These are phyloP conservation scores for Lamellibrachia columna DNA, from an alignment of 2,888 invertebrate species.

Conservation along the genomic window DNA sequence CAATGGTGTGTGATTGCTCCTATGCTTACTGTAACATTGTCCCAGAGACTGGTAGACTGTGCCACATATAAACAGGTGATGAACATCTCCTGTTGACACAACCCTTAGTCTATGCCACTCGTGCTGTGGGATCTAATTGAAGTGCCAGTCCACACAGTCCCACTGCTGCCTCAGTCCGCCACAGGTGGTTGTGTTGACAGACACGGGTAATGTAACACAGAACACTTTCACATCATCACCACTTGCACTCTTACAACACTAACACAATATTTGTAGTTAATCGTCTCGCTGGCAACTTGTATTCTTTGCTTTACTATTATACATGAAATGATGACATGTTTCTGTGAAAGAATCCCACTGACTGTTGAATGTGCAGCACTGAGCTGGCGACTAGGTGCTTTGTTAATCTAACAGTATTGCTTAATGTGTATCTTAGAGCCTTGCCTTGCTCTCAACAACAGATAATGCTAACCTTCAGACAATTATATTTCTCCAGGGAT, in stretches of 20 bases:
- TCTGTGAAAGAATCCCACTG: background rate
- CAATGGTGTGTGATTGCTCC: background rate
- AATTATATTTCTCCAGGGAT: background rate
- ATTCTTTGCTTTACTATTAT: background rate
- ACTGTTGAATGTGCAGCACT: background rate
- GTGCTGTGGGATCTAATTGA: background rate
- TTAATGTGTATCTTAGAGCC: background rate
- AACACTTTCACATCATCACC: background rate
- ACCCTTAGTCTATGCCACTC: background rate
- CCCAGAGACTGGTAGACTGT: background rate
- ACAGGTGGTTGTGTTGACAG: background rate
- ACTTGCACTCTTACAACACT: background rate
- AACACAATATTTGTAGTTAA: slow-evolving; percentile 10
- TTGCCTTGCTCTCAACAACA: background rate
- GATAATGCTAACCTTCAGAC: background rate
- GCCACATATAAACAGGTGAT: background rate
- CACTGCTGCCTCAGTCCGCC: background rate
- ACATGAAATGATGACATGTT: background rate
- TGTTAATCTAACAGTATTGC: background rate
- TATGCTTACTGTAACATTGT: background rate
- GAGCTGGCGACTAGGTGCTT: background rate
- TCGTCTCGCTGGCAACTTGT: background rate
- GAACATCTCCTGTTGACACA: background rate
- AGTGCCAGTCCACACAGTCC: background rate
- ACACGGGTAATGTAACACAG: background rate